phyloP scores from a whole-genome alignment of 2,888 invertebrate genomes.

The Dorcus parallelipipedus region DNA sequence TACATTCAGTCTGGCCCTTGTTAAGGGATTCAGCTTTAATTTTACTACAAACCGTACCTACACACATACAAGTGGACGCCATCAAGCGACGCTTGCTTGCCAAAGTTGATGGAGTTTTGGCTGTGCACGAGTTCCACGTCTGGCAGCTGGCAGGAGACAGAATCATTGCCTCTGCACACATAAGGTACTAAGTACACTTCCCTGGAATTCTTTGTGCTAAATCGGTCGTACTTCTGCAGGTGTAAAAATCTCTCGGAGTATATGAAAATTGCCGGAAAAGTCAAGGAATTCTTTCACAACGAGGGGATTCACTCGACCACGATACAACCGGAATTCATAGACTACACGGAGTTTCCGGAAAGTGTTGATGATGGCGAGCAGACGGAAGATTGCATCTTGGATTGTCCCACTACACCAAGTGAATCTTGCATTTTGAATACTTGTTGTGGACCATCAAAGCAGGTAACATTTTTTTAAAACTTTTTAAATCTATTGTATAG shows the following conservation, averaged over 20 bases:
- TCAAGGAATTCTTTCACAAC: constrained; percentile 96
- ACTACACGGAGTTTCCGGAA: constrained; percentile 58
- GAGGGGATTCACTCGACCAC: constrained; percentile 99
- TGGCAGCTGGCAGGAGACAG: constrained; percentile 97
- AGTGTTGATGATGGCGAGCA: constrained; percentile 48
- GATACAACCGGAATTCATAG: constrained; percentile 96
- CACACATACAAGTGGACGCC: constrained; percentile 92
- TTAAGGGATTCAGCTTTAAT: constrained; percentile 92
- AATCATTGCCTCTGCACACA: constrained; percentile 96
- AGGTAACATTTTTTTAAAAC: constrained; percentile 50
- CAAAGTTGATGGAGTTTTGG: constrained; percentile 90
- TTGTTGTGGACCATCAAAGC: constrained; percentile 81
- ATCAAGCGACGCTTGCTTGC: constrained; percentile 83
- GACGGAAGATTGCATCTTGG: constrained; percentile 74
- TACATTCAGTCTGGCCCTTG: constrained; percentile 88
- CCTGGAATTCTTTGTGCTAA: not conserved
- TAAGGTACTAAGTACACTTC: constrained; percentile 57
- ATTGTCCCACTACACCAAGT: constrained; percentile 78
- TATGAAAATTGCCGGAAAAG: constrained; percentile 94
- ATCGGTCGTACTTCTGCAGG: constrained; percentile 45
- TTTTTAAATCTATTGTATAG: not conserved
- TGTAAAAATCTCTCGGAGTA: constrained; percentile 94
- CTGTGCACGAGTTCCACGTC: constrained; percentile 97
- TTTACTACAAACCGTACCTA: constrained; percentile 95
- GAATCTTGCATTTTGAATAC: constrained; percentile 81